Evolutionary conservation across 2,888 invertebrate species (phyloP).

Genomic region (Eueremaeus valkanovi): DNA sequence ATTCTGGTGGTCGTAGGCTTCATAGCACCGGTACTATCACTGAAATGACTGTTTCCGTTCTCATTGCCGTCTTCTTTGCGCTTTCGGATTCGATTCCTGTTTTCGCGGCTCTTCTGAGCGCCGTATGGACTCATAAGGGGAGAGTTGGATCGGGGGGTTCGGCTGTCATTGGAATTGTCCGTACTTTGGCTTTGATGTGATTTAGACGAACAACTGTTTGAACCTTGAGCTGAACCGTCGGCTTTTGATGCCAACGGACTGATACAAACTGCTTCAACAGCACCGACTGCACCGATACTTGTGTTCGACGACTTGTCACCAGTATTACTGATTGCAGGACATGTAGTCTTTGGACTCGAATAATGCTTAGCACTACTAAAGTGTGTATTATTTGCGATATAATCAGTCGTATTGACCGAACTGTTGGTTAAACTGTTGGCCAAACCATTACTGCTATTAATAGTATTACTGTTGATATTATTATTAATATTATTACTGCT

Average conservation of each 20-base stretch:
- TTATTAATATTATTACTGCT: not conserved
- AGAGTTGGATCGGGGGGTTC: constrained; percentile 4
- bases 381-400: constrained; percentile 18
- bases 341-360: constrained; percentile 12
- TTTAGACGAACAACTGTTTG: constrained; percentile 3
- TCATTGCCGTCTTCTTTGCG: constrained; percentile 9
- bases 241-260: not conserved
- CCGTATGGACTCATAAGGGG: not conserved
- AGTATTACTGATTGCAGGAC: not conserved
- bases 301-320: not conserved
- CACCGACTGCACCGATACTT: not conserved
- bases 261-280: not conserved
- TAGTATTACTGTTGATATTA: not conserved
- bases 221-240: constrained; percentile 2
- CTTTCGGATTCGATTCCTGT: constrained; percentile 10
- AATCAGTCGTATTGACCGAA: not conserved
- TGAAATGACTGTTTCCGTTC: not conserved
- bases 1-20: constrained; percentile 33
- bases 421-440: not conserved
- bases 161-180: not conserved
- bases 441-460: constrained; percentile 3
- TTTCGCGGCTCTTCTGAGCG: not conserved
- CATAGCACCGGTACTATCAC: constrained; percentile 44
- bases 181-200: not conserved
- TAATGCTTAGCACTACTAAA: constrained; percentile 5